These are phyloP conservation scores for Artemia sinica DNA, from an alignment of 2,888 invertebrate genomes.

Conservation along the genomic window DNA sequence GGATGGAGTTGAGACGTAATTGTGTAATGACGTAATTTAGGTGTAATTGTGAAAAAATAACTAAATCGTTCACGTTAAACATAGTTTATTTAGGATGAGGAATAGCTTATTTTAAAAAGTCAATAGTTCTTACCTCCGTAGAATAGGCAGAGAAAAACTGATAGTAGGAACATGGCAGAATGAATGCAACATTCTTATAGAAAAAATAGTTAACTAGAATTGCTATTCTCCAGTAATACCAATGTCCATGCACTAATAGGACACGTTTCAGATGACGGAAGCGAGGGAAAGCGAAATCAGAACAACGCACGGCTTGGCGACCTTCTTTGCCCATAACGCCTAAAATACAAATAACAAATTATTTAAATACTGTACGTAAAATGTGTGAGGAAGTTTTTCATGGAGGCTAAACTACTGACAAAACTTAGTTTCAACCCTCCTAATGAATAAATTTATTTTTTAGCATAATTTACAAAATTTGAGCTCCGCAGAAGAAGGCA, in stretches of 20 bases:
- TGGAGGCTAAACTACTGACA: neutral
- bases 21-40: no score
- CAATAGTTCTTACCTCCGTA: slow-evolving; percentile 31
- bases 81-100: neutral
- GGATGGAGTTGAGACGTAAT: no score
- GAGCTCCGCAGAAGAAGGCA: neutral
- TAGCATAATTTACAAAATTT: no score
- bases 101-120: neutral
- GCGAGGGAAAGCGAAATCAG: slow-evolving; percentile 70
- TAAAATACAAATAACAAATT: slow-evolving; percentile 21
- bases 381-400: slow-evolving; percentile 6
- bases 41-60: no score
- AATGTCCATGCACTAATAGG: slow-evolving; percentile 63
- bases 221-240: slow-evolving; percentile 56
- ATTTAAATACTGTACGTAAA: neutral
- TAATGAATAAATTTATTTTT: no score
- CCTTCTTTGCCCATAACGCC: slow-evolving; percentile 42
- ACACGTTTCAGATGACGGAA: slow-evolving; percentile 59
- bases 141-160: slow-evolving; percentile 35
- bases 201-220: slow-evolving; percentile 63
- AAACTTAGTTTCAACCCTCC: no score
- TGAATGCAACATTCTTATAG: slow-evolving; percentile 65
- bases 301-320: slow-evolving; percentile 45
- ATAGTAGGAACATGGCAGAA: slow-evolving; percentile 41
- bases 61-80: no score